These are phyloP conservation scores for Gastrophryne carolinensis DNA, from an alignment of 2,797 vertebrate genomes.

Conservation along the genomic window DNA sequence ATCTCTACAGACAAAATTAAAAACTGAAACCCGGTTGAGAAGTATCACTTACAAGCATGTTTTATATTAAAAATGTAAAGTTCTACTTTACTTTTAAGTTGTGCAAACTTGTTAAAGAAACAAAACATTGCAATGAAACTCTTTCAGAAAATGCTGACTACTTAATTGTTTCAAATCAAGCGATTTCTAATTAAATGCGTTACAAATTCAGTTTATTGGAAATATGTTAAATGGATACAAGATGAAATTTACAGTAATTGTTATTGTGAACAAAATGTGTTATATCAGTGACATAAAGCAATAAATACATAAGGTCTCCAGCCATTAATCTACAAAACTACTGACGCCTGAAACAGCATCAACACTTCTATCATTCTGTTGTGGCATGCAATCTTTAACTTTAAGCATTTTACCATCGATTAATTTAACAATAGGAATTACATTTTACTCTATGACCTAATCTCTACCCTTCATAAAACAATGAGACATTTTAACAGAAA, in stretches of 20 bases:
- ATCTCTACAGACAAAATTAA: no score
- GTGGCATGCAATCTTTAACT: conserved; percentile 50
- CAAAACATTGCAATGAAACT: no score
- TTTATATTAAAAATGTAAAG: no score
- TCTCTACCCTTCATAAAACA: conserved; percentile 41
- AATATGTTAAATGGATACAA: neutral
- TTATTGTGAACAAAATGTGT: conserved; percentile 29
- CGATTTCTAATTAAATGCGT: neutral
- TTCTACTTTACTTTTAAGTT: no score
- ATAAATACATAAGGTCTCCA: conserved; percentile 33
- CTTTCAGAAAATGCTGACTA: neutral
- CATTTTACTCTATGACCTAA: conserved; percentile 45
- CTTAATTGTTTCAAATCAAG: neutral
- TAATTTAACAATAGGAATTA: conserved; percentile 43
- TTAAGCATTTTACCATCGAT: conserved; percentile 48
- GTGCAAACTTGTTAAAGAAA: no score
- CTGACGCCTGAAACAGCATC: conserved; percentile 47
- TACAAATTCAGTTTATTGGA: neutral
- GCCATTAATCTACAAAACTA: conserved; percentile 47
- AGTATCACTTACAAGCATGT: no score
- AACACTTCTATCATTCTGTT: conserved; percentile 49
- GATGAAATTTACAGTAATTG: conserved; percentile 8
- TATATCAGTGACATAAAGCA: conserved; percentile 19
- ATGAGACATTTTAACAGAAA: conserved; percentile 33
- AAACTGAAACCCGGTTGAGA: no score